Evolutionary conservation across 2,888 invertebrate genomes (phyloP).

Genomic region (Notodonta dromedarius): DNA sequence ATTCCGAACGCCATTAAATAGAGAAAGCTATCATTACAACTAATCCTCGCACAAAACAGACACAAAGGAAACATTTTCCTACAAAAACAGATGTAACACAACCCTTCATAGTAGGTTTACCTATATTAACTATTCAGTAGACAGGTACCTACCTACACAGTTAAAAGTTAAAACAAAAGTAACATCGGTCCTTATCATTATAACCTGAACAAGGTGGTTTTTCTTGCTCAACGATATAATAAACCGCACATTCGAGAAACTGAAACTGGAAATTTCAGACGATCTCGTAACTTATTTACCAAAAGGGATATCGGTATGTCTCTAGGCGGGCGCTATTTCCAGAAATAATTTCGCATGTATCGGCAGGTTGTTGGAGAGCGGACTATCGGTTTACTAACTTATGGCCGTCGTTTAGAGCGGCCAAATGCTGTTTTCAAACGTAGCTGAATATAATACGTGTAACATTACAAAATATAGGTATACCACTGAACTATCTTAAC

Average conservation of each 20-base stretch:
- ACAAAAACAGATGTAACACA: conserved; percentile 36
- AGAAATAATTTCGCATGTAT: background rate
- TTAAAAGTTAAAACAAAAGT: no score
- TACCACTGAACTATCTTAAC: no score
- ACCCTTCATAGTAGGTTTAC: no score
- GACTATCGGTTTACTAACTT: conserved; percentile 1
- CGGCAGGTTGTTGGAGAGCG: background rate
- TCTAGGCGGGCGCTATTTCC: conserved; percentile 1
- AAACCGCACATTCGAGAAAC: no score
- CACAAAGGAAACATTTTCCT: conserved; percentile 48
- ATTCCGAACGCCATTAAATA: conserved; percentile 59
- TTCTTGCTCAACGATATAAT: no score
- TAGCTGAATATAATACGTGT: background rate
- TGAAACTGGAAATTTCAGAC: no score
- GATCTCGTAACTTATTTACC: conserved; percentile 1
- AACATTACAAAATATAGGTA: no score
- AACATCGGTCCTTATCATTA: no score
- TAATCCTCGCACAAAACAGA: conserved; percentile 50
- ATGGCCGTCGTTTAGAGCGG: background rate
- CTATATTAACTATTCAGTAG: no score
- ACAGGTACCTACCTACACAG: no score
- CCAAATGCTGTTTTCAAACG: conserved; percentile 1
- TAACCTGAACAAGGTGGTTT: no score
- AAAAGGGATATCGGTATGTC: conserved; percentile 6
- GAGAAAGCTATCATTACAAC: conserved; percentile 56